Evolutionary conservation across 1,140 invertebrate species (phyloP).

Genomic region (Drosophila auraria): DNA sequence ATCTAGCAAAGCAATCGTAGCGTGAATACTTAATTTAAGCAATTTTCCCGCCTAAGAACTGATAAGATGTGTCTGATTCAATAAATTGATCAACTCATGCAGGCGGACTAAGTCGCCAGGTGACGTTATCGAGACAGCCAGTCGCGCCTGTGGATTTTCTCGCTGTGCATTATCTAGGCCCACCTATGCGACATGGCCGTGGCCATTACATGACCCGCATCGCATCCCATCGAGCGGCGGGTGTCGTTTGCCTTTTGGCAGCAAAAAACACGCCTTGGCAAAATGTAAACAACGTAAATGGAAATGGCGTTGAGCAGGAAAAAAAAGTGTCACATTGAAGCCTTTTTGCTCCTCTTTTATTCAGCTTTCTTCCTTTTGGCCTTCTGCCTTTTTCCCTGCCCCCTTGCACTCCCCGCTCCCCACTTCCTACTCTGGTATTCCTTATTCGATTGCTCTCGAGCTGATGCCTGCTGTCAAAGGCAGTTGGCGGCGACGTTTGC

Average conservation of each 20-base stretch:
- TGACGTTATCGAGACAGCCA: slow-evolving; percentile 20
- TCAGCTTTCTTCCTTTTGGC: slow-evolving; percentile 22
- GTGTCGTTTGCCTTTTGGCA: slow-evolving; percentile 80
- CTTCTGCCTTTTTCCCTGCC: not conserved
- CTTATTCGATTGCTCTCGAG: slow-evolving; percentile 40
- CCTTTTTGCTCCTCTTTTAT: slow-evolving; percentile 58
- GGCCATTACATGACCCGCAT: slow-evolving; percentile 71
- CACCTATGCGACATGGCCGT: slow-evolving; percentile 62
- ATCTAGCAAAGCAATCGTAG: not conserved
- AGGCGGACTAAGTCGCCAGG: slow-evolving; percentile 15
- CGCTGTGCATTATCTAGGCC: slow-evolving; percentile 47
- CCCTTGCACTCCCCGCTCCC: not conserved
- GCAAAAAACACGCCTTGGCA: slow-evolving; percentile 47
- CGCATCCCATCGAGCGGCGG: slow-evolving; percentile 70
- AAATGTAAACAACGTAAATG: slow-evolving; percentile 82
- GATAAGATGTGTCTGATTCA: slow-evolving; percentile 33
- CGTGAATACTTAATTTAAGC: slow-evolving; percentile 36
- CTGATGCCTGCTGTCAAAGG: slow-evolving; percentile 64
- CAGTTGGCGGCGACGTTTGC: slow-evolving; percentile 55
- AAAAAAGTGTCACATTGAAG: slow-evolving; percentile 65
- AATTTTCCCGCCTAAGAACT: not conserved
- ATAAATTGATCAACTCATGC: slow-evolving; percentile 26
- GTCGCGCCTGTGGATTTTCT: slow-evolving; percentile 40
- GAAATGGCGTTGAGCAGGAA: slow-evolving; percentile 63
- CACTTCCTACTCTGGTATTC: slow-evolving; percentile 20